Conservation (phyloP, 2,888 invertebrate genomes). For the Silvanus unidentatus region DNA sequence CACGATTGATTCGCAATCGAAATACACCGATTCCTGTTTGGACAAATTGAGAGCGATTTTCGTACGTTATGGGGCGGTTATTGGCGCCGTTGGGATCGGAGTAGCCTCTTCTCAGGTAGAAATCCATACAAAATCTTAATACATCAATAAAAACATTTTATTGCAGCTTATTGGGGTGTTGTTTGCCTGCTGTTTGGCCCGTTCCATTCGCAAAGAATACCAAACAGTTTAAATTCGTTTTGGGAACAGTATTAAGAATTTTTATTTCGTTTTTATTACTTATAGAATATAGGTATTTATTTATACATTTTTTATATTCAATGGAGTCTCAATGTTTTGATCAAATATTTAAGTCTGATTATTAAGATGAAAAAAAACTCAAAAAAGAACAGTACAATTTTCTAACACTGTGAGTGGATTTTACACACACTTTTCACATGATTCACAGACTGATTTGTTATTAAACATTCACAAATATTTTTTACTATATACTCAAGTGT, state of each 20-base stretch:
- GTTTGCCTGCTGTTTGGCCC: constrained; percentile 88
- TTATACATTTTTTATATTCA: not conserved
- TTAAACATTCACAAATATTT: constrained; percentile 9
- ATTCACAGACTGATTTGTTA: constrained; percentile 33
- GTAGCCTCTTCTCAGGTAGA: constrained; percentile 82
- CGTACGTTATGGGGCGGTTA: constrained; percentile 64
- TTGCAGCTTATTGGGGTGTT: constrained; percentile 80
- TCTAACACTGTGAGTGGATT: constrained; percentile 12
- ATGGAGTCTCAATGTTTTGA: not conserved
- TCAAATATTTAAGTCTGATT: not conserved
- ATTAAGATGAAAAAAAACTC: not conserved
- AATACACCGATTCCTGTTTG: constrained; percentile 61
- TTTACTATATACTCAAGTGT: not conserved
- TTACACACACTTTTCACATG: not conserved
- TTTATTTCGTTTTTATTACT: not conserved
- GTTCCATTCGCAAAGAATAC: constrained; percentile 88
- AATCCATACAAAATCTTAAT: not conserved
- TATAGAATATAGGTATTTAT: not conserved
- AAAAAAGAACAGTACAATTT: constrained; percentile 15
- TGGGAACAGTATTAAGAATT: constrained; percentile 1
- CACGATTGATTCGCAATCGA: constrained; percentile 40
- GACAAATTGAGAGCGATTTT: constrained; percentile 57
- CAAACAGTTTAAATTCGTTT: constrained; percentile 56
- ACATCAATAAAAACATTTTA: constrained; percentile 15
- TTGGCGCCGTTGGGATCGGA: constrained; percentile 79